Percentiles rank a stretch among this genome's conserved stretches.
phyloP scores from a whole-genome alignment of 2,113 vertebrate genomes.

The Nematolebias whitei region DNA sequence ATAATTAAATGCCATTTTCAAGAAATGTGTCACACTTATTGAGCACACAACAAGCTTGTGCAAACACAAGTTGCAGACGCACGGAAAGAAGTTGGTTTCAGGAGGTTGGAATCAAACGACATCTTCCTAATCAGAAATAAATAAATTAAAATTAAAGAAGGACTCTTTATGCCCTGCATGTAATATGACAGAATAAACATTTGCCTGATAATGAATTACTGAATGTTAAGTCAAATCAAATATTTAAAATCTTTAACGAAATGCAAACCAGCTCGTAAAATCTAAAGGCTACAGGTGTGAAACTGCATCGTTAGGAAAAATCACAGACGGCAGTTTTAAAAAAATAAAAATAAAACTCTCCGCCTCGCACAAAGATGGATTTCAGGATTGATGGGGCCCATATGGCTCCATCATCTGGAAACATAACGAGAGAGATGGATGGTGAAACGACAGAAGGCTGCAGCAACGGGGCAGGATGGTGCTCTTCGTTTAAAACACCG shows the following conservation, averaged over 20 bases:
- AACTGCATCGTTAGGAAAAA: conserved; percentile 1
- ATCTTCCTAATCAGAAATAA: too few relatives aligned
- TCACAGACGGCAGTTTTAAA: not conserved
- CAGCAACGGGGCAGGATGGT: conserved; percentile 7
- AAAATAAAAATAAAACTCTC: not conserved
- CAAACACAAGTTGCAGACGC: too few relatives aligned
- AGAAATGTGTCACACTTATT: too few relatives aligned
- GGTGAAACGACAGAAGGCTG: conserved; percentile 17
- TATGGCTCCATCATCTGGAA: conserved; percentile 62
- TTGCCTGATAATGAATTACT: not conserved
- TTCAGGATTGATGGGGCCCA: conserved; percentile 49
- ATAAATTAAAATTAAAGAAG: too few relatives aligned
- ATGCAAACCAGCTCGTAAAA: conserved; percentile 5
- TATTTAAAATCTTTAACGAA: conserved; percentile 30
- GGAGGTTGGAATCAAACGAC: too few relatives aligned
- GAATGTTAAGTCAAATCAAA: conserved; percentile 20
- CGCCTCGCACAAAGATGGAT: not conserved
- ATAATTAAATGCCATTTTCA: too few relatives aligned
- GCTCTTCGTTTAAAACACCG: conserved; percentile 24
- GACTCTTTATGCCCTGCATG: too few relatives aligned
- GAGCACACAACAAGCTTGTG: too few relatives aligned
- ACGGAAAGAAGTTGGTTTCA: too few relatives aligned
- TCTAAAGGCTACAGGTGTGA: not conserved
- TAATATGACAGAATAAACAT: not conserved
- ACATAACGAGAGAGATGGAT: conserved; percentile 15